Evolutionary conservation across 2,888 invertebrate species (phyloP).

Genomic region (Hololepta plana): DNA sequence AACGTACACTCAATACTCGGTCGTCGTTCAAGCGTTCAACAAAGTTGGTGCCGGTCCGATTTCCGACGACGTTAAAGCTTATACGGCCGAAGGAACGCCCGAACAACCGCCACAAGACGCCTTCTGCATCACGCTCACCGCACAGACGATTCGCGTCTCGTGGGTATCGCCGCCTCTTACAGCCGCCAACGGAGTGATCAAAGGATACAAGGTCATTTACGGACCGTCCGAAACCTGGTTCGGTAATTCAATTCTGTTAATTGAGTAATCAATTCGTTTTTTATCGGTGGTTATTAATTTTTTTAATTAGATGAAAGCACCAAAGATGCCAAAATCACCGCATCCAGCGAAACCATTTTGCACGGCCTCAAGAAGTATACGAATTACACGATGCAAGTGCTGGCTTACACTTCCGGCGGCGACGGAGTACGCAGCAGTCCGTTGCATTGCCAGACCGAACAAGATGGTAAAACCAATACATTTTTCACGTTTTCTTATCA

Average conservation of each 20-base stretch:
- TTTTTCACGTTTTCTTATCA: neutral
- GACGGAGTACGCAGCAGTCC: conserved; percentile 79
- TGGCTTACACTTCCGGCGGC: conserved; percentile 88
- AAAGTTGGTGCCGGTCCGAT: conserved; percentile 85
- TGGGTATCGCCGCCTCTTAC: conserved; percentile 89
- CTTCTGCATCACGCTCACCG: conserved; percentile 80
- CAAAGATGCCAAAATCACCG: conserved; percentile 79
- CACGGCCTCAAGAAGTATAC: conserved; percentile 88
- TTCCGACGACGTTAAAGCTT: conserved; percentile 74
- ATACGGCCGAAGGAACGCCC: conserved; percentile 87
- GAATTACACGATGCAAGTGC: conserved; percentile 92
- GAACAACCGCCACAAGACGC: conserved; percentile 86
- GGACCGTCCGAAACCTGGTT: conserved; percentile 86
- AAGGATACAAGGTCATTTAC: conserved; percentile 88
- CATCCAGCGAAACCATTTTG: conserved; percentile 84
- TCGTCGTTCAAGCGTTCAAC: conserved; percentile 89
- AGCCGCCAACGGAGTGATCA: conserved; percentile 85
- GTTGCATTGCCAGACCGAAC: conserved; percentile 87
- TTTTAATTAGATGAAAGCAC: conserved; percentile 72
- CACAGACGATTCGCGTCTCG: conserved; percentile 83
- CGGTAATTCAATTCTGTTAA: too few species aligned
- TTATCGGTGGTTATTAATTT: too few species aligned
- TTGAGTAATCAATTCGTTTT: too few species aligned
- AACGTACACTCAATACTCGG: conserved; percentile 90
- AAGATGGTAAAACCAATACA: conserved; percentile 66